A percentile compares a stretch with the other conserved stretches of the same genome.
phyloP scores from a whole-genome alignment of 2,888 invertebrate genomes.

The Limnephilus auricula region DNA sequence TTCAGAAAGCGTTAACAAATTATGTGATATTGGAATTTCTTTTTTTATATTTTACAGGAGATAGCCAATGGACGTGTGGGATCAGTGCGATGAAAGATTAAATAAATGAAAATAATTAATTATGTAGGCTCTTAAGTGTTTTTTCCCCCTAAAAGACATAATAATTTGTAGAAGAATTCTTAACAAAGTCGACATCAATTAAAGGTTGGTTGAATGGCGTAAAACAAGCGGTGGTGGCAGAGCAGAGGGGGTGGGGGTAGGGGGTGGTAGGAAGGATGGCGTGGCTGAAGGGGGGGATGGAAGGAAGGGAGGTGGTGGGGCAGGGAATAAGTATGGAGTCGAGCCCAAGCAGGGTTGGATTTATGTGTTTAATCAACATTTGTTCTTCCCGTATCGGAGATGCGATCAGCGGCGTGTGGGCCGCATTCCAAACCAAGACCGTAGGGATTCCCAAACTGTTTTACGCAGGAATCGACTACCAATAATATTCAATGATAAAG shows the following conservation, averaged over 20 bases:
- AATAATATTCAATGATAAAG: not conserved
- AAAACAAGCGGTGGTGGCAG: constrained; percentile 4
- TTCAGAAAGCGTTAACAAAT: not conserved
- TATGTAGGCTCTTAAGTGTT: not conserved
- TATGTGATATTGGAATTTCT: not conserved
- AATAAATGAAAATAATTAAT: not conserved
- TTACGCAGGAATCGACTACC: not conserved
- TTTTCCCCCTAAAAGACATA: not conserved
- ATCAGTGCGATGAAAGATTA: not conserved
- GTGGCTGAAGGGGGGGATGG: not conserved
- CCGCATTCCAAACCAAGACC: constrained; percentile 17
- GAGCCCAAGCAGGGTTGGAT: constrained; percentile 32
- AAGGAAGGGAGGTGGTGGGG: not conserved
- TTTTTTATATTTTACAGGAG: not conserved
- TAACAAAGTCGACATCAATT: not conserved
- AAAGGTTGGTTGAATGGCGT: not conserved
- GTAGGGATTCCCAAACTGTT: constrained; percentile 26
- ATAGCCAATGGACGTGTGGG: not conserved
- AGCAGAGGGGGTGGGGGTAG: not conserved
- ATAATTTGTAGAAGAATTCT: constrained; percentile 10
- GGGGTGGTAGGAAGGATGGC: not conserved
- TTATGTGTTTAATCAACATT: constrained; percentile 53
- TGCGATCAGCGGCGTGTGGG: constrained; percentile 41
- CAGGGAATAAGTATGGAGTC: not conserved
- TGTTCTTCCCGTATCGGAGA: constrained; percentile 46